phyloP scores from a whole-genome alignment of 2,797 vertebrate species.

The Typhlichthys eigenmanni region DNA sequence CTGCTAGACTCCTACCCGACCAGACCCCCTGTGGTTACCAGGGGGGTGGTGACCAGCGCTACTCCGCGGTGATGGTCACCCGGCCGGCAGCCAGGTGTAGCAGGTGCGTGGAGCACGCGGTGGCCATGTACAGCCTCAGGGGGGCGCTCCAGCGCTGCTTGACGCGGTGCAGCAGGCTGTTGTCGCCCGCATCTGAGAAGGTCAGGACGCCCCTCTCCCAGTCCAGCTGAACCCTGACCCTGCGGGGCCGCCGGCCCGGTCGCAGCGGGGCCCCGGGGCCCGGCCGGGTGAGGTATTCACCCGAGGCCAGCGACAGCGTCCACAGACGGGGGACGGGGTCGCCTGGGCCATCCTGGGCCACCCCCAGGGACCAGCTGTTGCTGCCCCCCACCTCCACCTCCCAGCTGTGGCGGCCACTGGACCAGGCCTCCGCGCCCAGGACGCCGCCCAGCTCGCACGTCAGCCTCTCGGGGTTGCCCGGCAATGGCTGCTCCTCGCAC shows the following conservation, averaged over 20 bases:
- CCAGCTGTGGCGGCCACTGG: slow-evolving; percentile 62
- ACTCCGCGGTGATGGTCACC: slow-evolving; percentile 26
- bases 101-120: slow-evolving; percentile 30
- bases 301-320: slow-evolving; percentile 51
- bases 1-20: no score
- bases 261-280: slow-evolving; percentile 29
- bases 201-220: slow-evolving; percentile 47
- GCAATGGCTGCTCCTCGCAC: slow-evolving; percentile 56
- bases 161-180: slow-evolving; percentile 37
- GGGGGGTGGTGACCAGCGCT: neutral
- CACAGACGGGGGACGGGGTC: slow-evolving; percentile 47
- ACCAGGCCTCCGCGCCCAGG: slow-evolving; percentile 55
- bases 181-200: slow-evolving; percentile 43
- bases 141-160: slow-evolving; percentile 39
- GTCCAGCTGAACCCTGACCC: slow-evolving; percentile 45
- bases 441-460: slow-evolving; percentile 43
- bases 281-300: slow-evolving; percentile 49
- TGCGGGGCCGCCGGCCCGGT: slow-evolving; percentile 37
- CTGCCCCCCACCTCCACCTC: slow-evolving; percentile 67
- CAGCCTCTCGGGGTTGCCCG: slow-evolving; percentile 65
- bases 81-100: slow-evolving; percentile 29
- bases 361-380: slow-evolving; percentile 60
- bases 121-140: slow-evolving; percentile 36
- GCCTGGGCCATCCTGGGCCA: slow-evolving; percentile 40
- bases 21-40: neutral